Conservation (phyloP, 2,113 vertebrate genomes). For the Podarcis cretensis region DNA sequence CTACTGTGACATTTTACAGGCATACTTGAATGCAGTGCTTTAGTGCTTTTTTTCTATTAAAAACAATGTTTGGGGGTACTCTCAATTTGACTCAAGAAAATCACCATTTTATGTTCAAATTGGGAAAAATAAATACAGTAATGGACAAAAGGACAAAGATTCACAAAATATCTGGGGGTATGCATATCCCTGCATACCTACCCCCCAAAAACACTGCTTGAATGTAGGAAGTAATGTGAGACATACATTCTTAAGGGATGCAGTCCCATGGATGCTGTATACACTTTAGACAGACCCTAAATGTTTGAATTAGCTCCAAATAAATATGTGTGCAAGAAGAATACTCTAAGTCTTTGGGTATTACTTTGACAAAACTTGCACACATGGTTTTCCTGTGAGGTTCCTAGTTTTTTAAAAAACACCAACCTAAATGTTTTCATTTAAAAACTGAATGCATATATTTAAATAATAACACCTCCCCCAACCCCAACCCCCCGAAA, state of each 20-base stretch:
- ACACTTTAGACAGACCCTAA: too few species aligned
- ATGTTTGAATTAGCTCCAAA: neutral
- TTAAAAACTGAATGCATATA: neutral
- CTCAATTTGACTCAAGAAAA: too few species aligned
- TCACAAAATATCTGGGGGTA: too few species aligned
- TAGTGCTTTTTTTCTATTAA: neutral
- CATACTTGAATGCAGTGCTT: neutral
- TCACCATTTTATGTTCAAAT: too few species aligned
- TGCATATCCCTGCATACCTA: too few species aligned
- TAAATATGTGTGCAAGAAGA: neutral
- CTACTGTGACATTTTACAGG: too few species aligned
- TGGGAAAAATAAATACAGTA: too few species aligned
- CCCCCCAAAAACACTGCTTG: neutral
- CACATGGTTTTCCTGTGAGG: conserved; percentile 15
- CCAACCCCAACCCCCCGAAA: neutral
- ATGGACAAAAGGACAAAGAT: too few species aligned
- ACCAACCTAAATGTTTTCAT: conserved; percentile 11
- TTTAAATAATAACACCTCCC: conserved; percentile 31
- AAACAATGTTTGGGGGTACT: neutral
- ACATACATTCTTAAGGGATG: neutral
- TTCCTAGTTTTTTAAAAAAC: conserved; percentile 25
- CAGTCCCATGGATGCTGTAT: neutral
- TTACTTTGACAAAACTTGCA: conserved; percentile 29
- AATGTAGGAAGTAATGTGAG: neutral
- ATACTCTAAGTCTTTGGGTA: neutral